Base-by-base conservation (phyloP, 2,888 invertebrate species). In the Proisotoma minuta region DNA sequence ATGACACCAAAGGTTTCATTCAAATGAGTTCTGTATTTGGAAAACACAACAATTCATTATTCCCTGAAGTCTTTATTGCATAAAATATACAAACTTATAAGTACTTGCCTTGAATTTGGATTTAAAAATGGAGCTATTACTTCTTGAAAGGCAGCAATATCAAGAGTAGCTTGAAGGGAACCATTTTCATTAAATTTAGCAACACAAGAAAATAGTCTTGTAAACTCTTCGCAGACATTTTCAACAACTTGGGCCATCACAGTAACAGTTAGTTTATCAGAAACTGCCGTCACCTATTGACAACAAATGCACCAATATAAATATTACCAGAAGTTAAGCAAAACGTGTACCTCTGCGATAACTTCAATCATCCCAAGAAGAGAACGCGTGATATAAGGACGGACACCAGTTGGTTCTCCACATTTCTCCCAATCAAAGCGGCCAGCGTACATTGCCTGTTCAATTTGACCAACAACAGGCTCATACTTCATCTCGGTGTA, bases 401-500 rank as follows among this genome's bases (percentile, higher is more conserved):
- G 81, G 12, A 93, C 84, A 76, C 91, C 90, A 3, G 84, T 84
- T 0, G 89, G 87, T 53, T 85, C 82, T 54, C 85, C 83, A 73
- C 88, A 87, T 0, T 85, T 84, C 74, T 88, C 87, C 86, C 93
- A 91, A 76, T 89, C 89, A 76, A 93, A 90, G 62, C 87, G 83
- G 0, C 93, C 94, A 76, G 91, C 82, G 78, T 95, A 95, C 94
- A 97, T 95, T 66, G 91, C 92, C 4, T 91, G 92, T 78, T 97
- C 96, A 68, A 97, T 93, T 4, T 90, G 91, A n/a, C 94, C 95
- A 24, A 96, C 92, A 12, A 97, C 81, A 0, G 95, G 95, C 79
- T 95, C 94, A 49, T 91, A 89, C 76, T 94, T 94, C 75, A 90
- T 88, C 77, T 96, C 95, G 2, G 81, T 76, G 69, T 81, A 81